Evolutionary conservation across 2,113 vertebrate genomes (phyloP).

Genomic region (Anhinga anhinga): DNA sequence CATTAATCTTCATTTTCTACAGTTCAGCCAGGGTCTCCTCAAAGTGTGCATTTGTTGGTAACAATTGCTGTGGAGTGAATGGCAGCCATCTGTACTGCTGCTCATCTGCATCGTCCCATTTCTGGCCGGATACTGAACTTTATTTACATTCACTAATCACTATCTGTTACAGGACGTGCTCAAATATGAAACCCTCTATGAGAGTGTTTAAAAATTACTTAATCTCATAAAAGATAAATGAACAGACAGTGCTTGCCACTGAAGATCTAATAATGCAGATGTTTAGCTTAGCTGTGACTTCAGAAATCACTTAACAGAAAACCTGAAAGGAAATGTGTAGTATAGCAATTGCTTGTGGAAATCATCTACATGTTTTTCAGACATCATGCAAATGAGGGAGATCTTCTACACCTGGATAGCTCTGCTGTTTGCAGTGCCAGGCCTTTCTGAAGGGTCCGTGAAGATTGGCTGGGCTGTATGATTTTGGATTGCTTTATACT

Average conservation of each 20-base stretch:
- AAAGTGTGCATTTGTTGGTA: background rate
- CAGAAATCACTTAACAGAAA: background rate
- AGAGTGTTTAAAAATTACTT: background rate
- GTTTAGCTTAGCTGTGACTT: background rate
- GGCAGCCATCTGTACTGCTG: background rate
- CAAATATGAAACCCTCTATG: background rate
- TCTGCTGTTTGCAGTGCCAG: background rate
- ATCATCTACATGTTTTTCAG: background rate
- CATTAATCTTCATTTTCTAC: background rate
- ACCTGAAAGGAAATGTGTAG: background rate
- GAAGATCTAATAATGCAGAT: background rate
- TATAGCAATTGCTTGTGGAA: background rate
- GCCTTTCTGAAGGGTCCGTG: background rate
- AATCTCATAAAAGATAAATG: background rate
- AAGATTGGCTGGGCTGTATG: background rate
- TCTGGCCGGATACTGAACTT: background rate
- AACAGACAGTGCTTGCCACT: background rate
- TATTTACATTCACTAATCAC: background rate
- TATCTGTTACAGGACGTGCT: background rate
- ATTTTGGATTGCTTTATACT: background rate
- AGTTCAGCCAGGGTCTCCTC: background rate
- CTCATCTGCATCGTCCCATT: rapidly evolving
- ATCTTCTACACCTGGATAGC: background rate
- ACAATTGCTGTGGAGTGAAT: background rate
- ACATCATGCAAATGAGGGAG: background rate